Percentiles rank a stretch among this genome's conserved stretches.
phyloP scores from a whole-genome alignment of 2,797 vertebrate genomes.

The Danio albolineatus region DNA sequence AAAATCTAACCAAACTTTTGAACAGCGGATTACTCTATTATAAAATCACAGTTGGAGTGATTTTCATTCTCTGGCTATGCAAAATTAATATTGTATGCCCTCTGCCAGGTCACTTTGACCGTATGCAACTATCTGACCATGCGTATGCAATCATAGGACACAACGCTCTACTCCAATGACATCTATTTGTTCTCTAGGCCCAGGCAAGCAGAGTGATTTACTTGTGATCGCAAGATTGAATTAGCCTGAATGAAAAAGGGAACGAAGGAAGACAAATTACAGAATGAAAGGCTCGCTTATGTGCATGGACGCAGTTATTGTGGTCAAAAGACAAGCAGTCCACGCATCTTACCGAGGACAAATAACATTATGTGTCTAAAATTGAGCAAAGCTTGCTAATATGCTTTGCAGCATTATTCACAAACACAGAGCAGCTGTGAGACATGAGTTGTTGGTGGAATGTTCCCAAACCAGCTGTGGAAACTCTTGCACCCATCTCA shows the following conservation, averaged over 20 bases:
- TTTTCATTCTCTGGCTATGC: neutral
- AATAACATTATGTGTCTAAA: constrained; percentile 25
- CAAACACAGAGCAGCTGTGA: constrained; percentile 14
- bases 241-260: constrained; percentile 51
- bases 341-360: constrained; percentile 19
- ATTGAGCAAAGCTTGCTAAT: constrained; percentile 21
- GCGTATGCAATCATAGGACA: constrained; percentile 32
- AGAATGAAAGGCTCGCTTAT: constrained; percentile 45
- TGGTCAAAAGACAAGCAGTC: constrained; percentile 32
- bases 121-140: constrained; percentile 38
- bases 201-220: constrained; percentile 59
- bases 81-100: neutral
- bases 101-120: constrained; percentile 8
- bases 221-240: constrained; percentile 60
- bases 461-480: constrained; percentile 13
- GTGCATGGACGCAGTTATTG: constrained; percentile 43
- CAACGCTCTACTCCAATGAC: constrained; percentile 31
- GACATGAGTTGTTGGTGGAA: neutral
- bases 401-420: constrained; percentile 20
- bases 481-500: constrained; percentile 34
- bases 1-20: neutral
- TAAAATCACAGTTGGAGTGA: neutral
- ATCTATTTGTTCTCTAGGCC: constrained; percentile 39
- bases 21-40: too few species aligned
- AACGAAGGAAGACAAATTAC: constrained; percentile 15